A percentile compares a stretch with the other conserved stretches of the same genome.
Conservation (phyloP, 2,797 vertebrate species). For the Spinibarbus caldwelli region DNA sequence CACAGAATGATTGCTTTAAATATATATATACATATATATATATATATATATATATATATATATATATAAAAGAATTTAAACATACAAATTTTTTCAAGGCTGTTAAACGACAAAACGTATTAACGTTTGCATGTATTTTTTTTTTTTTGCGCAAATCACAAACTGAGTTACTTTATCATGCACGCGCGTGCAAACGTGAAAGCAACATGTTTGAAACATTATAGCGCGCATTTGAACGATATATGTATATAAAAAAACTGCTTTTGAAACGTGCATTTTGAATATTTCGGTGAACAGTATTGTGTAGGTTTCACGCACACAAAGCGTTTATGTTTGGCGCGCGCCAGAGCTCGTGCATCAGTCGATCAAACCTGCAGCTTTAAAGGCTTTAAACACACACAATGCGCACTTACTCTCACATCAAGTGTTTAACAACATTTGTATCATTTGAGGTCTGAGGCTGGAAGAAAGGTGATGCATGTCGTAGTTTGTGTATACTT, state of each 20-base stretch:
- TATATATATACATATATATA: no score
- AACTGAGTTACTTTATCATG: background rate
- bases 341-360: slow-evolving; percentile 4
- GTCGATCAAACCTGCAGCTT: background rate
- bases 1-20: background rate
- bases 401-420: background rate
- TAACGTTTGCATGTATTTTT: background rate
- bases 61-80: background rate
- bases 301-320: slow-evolving; percentile 2
- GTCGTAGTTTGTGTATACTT: background rate
- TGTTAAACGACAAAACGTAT: background rate
- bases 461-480: background rate
- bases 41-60: background rate
- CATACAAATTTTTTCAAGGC: background rate
- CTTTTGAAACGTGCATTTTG: background rate
- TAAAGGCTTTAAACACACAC: background rate
- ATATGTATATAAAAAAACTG: no score
- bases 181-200: background rate
- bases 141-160: background rate
- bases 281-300: no score
- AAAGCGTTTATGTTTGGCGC: slow-evolving; percentile 42
- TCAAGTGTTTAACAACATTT: background rate
- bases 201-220: background rate
- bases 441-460: background rate
- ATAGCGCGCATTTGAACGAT: background rate